Percentiles rank a stretch among this genome's conserved stretches.
Conservation (phyloP, 2,797 vertebrate genomes). For the Danio tinwini region DNA sequence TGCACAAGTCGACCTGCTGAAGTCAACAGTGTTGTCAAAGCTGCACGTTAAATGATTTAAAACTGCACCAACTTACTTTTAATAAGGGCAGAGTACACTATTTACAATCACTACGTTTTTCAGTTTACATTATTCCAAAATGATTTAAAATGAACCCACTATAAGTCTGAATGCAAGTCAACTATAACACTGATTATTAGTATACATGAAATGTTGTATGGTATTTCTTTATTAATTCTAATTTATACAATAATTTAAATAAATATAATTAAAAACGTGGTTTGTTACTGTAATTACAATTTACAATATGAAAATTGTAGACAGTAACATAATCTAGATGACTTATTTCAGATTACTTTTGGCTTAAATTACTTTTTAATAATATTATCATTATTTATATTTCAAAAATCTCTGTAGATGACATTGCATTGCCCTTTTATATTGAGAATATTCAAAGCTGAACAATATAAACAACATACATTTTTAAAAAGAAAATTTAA, state of each 20-base stretch:
- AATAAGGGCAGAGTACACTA: neutral
- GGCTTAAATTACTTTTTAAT: neutral
- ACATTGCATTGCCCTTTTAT: too few relatives aligned
- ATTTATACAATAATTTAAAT: too few relatives aligned
- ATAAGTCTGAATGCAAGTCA: too few relatives aligned
- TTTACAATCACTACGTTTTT: neutral
- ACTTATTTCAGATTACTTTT: neutral
- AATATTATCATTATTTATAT: too few relatives aligned
- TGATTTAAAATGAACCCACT: too few relatives aligned
- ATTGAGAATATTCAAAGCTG: too few relatives aligned
- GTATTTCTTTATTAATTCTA: too few relatives aligned
- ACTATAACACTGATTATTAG: too few relatives aligned
- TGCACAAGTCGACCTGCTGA: conserved; percentile 37
- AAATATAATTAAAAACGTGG: neutral
- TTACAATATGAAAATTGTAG: neutral
- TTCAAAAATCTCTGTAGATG: too few relatives aligned
- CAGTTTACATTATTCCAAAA: neutral
- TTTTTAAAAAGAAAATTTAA: neutral
- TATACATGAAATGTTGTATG: too few relatives aligned
- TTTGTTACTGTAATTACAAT: neutral
- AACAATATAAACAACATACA: too few relatives aligned
- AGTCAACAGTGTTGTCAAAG: conserved; percentile 56
- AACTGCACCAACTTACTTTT: neutral
- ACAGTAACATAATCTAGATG: neutral
- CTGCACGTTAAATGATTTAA: neutral